phyloP scores from a whole-genome alignment of 1,140 invertebrate genomes.

The Eriosoma lanigerum region DNA sequence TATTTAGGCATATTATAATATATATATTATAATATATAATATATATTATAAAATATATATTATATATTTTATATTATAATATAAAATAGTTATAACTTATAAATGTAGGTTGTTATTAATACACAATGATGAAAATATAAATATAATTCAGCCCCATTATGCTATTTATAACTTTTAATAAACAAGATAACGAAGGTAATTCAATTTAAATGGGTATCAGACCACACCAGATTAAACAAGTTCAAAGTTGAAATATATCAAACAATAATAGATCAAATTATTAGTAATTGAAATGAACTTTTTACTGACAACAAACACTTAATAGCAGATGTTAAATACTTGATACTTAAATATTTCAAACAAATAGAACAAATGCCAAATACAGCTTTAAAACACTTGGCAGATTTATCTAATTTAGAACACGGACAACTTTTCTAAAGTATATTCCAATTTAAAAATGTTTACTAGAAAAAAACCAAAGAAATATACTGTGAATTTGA shows the following conservation, averaged over 20 bases:
- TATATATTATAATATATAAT: too few relatives aligned
- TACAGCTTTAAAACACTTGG: slow-evolving; percentile 12
- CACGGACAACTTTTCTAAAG: slow-evolving; percentile 15
- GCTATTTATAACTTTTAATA: too few relatives aligned
- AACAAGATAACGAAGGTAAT: too few relatives aligned
- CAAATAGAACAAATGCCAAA: slow-evolving; percentile 13
- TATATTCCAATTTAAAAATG: background rate
- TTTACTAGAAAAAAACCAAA: slow-evolving; percentile 4
- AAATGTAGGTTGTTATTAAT: too few relatives aligned
- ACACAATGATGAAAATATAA: too few relatives aligned
- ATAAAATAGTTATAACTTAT: too few relatives aligned
- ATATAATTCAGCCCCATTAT: too few relatives aligned
- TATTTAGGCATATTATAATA: too few relatives aligned
- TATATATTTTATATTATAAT: too few relatives aligned
- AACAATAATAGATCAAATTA: slow-evolving; percentile 41
- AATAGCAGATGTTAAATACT: background rate
- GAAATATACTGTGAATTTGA: background rate
- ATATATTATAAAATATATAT: too few relatives aligned
- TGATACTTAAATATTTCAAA: slow-evolving; percentile 4
- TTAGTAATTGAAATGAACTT: slow-evolving; percentile 26
- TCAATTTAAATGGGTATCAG: too few relatives aligned
- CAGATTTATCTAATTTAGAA: slow-evolving; percentile 4
- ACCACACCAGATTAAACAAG: too few relatives aligned
- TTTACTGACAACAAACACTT: background rate
- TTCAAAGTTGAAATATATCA: slow-evolving; percentile 25